Conservation (phyloP, 2,113 vertebrate species). For the Brachyhypopomus occidentalis region DNA sequence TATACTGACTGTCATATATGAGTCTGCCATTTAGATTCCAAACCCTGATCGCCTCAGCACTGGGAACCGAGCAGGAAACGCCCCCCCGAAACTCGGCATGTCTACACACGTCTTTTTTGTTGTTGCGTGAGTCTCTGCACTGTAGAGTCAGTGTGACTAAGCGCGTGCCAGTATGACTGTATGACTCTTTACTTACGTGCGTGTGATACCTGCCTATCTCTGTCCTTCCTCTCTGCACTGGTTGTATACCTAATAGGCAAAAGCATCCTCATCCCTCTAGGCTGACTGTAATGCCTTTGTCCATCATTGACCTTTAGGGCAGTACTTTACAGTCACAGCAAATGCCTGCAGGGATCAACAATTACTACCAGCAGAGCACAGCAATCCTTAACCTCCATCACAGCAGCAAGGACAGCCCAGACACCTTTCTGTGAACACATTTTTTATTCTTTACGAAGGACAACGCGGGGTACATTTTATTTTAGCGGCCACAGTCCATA, state of each 20-base stretch:
- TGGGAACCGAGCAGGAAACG: slow-evolving; percentile 13
- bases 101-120: slow-evolving; percentile 16
- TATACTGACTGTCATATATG: not conserved
- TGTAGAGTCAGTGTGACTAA: slow-evolving; percentile 36
- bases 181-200: slow-evolving; percentile 17
- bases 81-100: slow-evolving; percentile 1
- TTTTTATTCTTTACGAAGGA: not conserved
- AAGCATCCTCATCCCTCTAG: slow-evolving; percentile 33
- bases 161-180: slow-evolving; percentile 28
- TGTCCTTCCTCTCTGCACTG: slow-evolving; percentile 12
- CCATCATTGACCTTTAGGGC: slow-evolving; percentile 36
- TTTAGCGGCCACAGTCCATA: not conserved
- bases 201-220: not conserved
- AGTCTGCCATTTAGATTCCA: not conserved
- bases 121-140: not conserved
- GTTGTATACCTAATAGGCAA: slow-evolving; percentile 26
- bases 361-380: slow-evolving; percentile 21
- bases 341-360: slow-evolving; percentile 19
- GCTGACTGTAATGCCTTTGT: slow-evolving; percentile 39
- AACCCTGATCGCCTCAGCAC: not conserved
- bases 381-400: slow-evolving; percentile 8
- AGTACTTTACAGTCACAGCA: slow-evolving; percentile 36
- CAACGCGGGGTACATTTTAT: no score
- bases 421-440: not conserved
- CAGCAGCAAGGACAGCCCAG: slow-evolving; percentile 1